Evolutionary conservation across 1,140 invertebrate genomes (phyloP).

Genomic region (Copidosoma floridanum): DNA sequence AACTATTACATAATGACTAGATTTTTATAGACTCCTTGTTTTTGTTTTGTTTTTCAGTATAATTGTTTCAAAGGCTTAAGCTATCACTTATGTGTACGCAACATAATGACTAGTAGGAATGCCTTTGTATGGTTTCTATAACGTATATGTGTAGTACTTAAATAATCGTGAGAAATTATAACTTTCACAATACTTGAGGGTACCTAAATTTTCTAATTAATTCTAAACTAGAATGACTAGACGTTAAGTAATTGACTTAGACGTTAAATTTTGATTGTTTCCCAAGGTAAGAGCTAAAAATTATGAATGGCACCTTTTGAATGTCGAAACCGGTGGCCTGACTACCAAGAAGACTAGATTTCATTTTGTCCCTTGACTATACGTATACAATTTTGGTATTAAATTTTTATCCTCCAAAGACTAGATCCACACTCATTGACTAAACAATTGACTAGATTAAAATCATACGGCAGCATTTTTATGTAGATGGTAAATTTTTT

Average conservation of each 20-base stretch:
- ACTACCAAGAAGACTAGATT: constrained; percentile 20
- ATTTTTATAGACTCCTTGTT: no score
- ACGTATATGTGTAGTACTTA: no score
- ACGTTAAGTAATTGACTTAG: no score
- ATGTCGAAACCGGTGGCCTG: not conserved
- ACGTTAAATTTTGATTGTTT: constrained; percentile 10
- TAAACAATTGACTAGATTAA: no score
- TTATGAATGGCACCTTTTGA: constrained; percentile 16
- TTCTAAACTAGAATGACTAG: constrained; percentile 5
- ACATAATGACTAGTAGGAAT: not conserved
- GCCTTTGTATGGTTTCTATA: not conserved
- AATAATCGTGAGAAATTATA: no score
- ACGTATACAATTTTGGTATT: constrained; percentile 19
- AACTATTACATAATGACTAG: constrained; percentile 12
- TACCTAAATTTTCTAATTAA: no score
- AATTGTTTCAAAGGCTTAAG: no score
- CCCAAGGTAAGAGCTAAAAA: constrained; percentile 20
- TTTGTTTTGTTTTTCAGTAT: no score
- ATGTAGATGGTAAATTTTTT: no score
- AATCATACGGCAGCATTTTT: no score
- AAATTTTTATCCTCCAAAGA: constrained; percentile 5
- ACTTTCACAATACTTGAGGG: not conserved
- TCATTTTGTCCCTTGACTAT: constrained; percentile 21
- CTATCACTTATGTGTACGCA: not conserved
- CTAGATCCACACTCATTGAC: not conserved